phyloP scores from a whole-genome alignment of 2,797 vertebrate species.

The Gymnoscopelus microlampas region DNA sequence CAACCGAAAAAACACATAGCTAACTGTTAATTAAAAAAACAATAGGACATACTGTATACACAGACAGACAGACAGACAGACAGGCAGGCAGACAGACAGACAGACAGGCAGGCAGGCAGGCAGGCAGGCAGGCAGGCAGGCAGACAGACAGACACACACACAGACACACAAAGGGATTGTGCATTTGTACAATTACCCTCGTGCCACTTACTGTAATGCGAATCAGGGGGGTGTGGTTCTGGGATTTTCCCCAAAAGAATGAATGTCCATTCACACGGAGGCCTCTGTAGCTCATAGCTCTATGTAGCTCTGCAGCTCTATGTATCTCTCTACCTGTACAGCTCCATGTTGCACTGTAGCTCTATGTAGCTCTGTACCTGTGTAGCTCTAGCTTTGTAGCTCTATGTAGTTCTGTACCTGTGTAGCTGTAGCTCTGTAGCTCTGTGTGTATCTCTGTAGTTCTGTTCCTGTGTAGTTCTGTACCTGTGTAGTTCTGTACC shows the following conservation, averaged over 20 bases:
- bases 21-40: not conserved
- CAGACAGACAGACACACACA: not conserved
- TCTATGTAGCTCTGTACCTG: too few species aligned
- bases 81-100: too few species aligned
- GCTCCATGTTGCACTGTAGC: not conserved
- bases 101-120: not conserved
- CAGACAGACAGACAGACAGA: too few species aligned
- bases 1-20: too few species aligned
- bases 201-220: slow-evolving; percentile 18
- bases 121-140: not conserved
- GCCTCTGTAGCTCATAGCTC: not conserved
- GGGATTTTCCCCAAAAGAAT: slow-evolving; percentile 19
- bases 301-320: not conserved
- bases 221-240: slow-evolving; percentile 14
- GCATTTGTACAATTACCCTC: slow-evolving; percentile 1
- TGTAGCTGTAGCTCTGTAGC: too few species aligned
- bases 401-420: too few species aligned
- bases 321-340: slow-evolving; percentile 6
- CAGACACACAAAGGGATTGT: slow-evolving; percentile 6
- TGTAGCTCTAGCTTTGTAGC: too few species aligned
- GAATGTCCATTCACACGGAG: slow-evolving; percentile 1
- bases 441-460: too few species aligned
- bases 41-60: too few species aligned
- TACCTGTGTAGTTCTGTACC: too few species aligned
- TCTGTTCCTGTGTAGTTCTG: too few species aligned